Evolutionary conservation across 2,797 vertebrate species (phyloP).

Genomic region (Hemitrygon akajei): DNA sequence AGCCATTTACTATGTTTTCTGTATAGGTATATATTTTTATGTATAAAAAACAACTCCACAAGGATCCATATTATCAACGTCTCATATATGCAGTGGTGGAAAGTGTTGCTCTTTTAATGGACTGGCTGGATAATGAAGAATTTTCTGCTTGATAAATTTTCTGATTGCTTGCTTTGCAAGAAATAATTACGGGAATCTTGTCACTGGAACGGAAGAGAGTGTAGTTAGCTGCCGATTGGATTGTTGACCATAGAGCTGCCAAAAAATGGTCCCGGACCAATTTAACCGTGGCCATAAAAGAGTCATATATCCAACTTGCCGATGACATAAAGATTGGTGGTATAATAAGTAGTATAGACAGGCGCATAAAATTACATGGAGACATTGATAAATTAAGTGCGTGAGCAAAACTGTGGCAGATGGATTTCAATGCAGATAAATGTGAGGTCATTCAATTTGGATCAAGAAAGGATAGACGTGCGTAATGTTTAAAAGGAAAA

Average conservation of each 20-base stretch:
- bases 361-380: no score
- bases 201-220: background rate
- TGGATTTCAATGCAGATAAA: no score
- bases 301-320: no score
- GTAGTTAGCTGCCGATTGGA: background rate
- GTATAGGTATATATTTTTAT: slow-evolving; percentile 37
- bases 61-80: background rate
- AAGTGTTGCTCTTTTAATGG: background rate
- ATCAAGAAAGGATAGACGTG: no score
- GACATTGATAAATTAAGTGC: no score
- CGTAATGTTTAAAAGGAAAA: no score
- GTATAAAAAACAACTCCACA: background rate
- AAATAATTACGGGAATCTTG: background rate
- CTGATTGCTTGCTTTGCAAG: background rate
- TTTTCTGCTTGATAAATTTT: slow-evolving; percentile 9
- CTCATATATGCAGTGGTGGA: background rate
- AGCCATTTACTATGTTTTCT: slow-evolving; percentile 39
- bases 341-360: no score
- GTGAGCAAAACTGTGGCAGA: no score
- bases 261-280: background rate
- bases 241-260: no score
- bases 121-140: slow-evolving; percentile 25
- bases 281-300: no score
- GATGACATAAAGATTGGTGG: no score
- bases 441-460: no score